Evolutionary conservation across 2,888 invertebrate species (phyloP).

Genomic region (Holacanthella duospinosa): DNA sequence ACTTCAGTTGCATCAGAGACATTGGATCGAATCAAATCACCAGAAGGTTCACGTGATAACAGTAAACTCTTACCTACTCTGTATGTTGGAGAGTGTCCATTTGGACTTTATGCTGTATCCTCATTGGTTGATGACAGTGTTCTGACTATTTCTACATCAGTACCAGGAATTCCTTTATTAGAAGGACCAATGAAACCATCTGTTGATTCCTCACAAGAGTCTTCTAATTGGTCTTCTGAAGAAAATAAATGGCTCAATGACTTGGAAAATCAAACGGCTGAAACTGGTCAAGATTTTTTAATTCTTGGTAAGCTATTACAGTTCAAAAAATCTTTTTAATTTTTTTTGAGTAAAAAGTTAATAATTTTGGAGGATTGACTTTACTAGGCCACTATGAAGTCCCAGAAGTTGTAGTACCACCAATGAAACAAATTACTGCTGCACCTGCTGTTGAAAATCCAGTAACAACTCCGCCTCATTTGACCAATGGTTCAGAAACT

Average conservation of each 20-base stretch:
- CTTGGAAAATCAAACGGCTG: not conserved
- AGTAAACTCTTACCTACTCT: slow-evolving; percentile 61
- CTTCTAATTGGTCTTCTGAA: slow-evolving; percentile 16
- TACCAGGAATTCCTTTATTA: slow-evolving; percentile 57
- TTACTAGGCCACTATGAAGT: slow-evolving; percentile 33
- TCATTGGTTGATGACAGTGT: slow-evolving; percentile 78
- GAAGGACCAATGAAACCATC: slow-evolving; percentile 54
- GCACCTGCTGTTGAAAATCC: not conserved
- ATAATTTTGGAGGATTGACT: too few species aligned
- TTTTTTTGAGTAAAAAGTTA: too few species aligned
- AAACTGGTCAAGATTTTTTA: not conserved
- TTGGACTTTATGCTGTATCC: slow-evolving; percentile 83
- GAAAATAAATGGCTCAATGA: not conserved
- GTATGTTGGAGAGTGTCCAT: slow-evolving; percentile 78
- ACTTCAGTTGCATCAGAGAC: slow-evolving; percentile 81
- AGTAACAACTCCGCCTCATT: not conserved
- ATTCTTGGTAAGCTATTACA: not conserved
- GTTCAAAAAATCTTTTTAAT: too few species aligned
- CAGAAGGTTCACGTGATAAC: slow-evolving; percentile 20
- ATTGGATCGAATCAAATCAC: slow-evolving; percentile 42
- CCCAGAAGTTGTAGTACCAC: slow-evolving; percentile 13
- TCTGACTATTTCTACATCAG: slow-evolving; percentile 66
- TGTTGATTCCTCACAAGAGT: slow-evolving; percentile 14
- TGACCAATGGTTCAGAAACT: not conserved
- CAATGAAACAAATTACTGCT: slow-evolving; percentile 14